phyloP scores from a whole-genome alignment of 2,888 invertebrate genomes.

The Amiota communis region DNA sequence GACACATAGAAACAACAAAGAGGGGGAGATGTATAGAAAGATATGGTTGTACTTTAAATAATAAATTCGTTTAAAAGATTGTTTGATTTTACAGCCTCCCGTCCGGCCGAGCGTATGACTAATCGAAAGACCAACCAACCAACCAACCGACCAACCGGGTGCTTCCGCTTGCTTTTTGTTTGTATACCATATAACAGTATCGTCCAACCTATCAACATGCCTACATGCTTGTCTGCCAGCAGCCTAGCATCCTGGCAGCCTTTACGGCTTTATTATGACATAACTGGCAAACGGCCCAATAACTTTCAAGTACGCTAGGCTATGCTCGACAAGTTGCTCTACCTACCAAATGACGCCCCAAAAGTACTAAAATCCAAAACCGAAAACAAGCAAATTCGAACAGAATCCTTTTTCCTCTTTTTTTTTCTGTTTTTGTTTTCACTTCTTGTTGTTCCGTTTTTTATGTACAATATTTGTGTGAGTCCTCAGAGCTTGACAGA shows the following conservation, averaged over 20 bases:
- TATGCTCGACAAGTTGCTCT: not conserved
- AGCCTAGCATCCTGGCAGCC: not conserved
- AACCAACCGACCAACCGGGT: too few species aligned
- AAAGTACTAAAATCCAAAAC: not conserved
- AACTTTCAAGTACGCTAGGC: constrained; percentile 4
- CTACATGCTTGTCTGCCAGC: not conserved
- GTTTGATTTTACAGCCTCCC: not conserved
- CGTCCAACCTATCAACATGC: not conserved
- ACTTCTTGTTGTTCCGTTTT: not conserved
- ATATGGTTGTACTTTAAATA: constrained; percentile 22
- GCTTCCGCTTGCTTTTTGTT: too few species aligned
- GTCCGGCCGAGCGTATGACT: too few species aligned
- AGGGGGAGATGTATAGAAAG: not conserved
- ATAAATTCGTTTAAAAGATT: constrained; percentile 22
- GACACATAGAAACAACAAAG: not conserved
- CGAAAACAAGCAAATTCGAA: constrained; percentile 9
- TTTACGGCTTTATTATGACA: constrained; percentile 19
- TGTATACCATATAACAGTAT: too few species aligned
- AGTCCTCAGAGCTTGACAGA: too few species aligned
- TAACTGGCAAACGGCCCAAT: constrained; percentile 8
- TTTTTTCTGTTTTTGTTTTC: not conserved
- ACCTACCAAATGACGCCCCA: not conserved
- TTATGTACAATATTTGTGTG: not conserved
- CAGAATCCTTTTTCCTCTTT: not conserved
- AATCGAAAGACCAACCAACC: too few species aligned